Evolutionary conservation across 2,797 vertebrate species (phyloP).

Genomic region (Bovichtus variegatus): DNA sequence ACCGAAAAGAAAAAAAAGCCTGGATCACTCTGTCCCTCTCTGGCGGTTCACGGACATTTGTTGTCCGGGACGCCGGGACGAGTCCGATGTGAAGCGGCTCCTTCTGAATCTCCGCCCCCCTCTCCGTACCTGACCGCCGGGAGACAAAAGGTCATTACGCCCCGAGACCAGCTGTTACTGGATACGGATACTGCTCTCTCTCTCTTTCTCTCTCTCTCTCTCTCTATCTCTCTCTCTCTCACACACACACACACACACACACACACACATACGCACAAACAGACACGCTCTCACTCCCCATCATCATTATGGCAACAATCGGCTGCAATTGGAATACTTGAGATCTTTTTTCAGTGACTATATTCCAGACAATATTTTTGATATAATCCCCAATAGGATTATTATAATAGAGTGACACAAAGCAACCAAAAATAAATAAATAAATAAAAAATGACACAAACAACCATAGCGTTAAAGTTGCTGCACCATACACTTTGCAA

Average conservation of each 20-base stretch:
- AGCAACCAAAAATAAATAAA: too few species aligned
- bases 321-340: neutral
- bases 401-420: neutral
- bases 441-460: neutral
- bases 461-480: neutral
- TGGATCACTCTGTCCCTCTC: constrained; percentile 44
- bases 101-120: constrained; percentile 70
- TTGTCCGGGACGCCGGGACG: constrained; percentile 64
- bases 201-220: neutral
- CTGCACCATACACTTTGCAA: neutral
- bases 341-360: neutral
- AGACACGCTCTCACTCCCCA: constrained; percentile 5
- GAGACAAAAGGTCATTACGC: constrained; percentile 79
- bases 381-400: neutral
- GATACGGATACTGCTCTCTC: constrained; percentile 10
- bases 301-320: neutral
- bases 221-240: neutral
- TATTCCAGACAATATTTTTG: neutral
- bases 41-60: constrained; percentile 65
- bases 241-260: too few species aligned
- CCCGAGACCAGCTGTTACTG: constrained; percentile 59
- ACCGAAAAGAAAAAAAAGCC: constrained; percentile 10
- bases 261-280: neutral
- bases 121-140: constrained; percentile 73
- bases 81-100: constrained; percentile 61